A percentile compares a stretch with the other conserved stretches of the same genome.
phyloP scores from a whole-genome alignment of 2,797 vertebrate species.

The Myotis planiceps region DNA sequence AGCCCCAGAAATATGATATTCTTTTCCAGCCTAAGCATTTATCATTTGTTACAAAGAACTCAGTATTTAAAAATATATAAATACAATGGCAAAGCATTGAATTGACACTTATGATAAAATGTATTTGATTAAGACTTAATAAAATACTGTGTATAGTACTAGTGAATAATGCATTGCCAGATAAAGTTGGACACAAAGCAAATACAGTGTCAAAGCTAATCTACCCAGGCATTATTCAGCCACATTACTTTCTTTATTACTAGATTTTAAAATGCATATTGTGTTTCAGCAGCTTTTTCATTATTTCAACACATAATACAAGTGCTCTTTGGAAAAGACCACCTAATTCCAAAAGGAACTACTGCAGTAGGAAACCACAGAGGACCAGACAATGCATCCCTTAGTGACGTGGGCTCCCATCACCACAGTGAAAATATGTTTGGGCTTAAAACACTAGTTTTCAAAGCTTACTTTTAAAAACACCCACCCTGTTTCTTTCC shows the following conservation, averaged over 20 bases:
- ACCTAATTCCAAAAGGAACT: slow-evolving; percentile 60
- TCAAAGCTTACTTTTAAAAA: slow-evolving; percentile 30
- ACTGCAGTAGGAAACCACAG: slow-evolving; percentile 50
- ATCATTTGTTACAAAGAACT: slow-evolving; percentile 81
- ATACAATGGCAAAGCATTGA: slow-evolving; percentile 83
- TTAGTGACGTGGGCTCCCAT: slow-evolving; percentile 2
- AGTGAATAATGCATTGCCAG: slow-evolving; percentile 94
- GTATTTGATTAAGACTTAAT: slow-evolving; percentile 91
- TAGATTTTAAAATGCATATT: slow-evolving; percentile 82
- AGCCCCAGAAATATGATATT: slow-evolving; percentile 70
- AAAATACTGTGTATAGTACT: slow-evolving; percentile 91
- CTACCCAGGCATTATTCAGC: slow-evolving; percentile 93
- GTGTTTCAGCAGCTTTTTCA: slow-evolving; percentile 78
- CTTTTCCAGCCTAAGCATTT: slow-evolving; percentile 70
- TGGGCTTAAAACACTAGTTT: slow-evolving; percentile 45
- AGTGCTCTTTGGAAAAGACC: slow-evolving; percentile 69
- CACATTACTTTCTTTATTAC: slow-evolving; percentile 90
- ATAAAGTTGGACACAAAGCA: slow-evolving; percentile 94
- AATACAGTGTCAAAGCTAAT: slow-evolving; percentile 96
- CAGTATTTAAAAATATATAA: slow-evolving; percentile 83
- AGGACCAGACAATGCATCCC: slow-evolving; percentile 8
- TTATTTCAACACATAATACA: slow-evolving; percentile 77
- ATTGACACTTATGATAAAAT: slow-evolving; percentile 88
- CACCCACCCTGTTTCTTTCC: not conserved
- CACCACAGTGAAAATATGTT: not conserved